These are phyloP conservation scores for Imbricaverruca yamaguchii DNA, from an alignment of 2,888 invertebrate genomes.

Conservation along the genomic window DNA sequence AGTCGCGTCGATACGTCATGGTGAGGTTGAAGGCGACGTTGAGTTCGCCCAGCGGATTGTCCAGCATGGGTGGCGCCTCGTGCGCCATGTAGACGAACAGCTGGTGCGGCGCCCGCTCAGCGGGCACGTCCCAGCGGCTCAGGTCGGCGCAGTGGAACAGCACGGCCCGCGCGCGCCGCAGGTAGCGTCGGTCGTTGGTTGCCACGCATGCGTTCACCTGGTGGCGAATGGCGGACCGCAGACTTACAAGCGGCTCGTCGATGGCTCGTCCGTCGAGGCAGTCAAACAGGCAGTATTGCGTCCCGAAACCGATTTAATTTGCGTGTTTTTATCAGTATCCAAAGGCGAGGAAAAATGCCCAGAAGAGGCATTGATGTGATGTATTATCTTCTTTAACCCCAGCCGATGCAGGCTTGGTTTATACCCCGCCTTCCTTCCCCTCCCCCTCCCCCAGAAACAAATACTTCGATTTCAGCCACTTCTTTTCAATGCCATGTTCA, in stretches of 20 bases:
- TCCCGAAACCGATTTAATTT: not conserved
- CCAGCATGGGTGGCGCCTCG: constrained; percentile 30
- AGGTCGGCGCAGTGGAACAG: constrained; percentile 32
- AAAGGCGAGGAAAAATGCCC: not conserved
- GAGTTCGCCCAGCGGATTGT: constrained; percentile 5
- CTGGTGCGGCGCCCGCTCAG: constrained; percentile 27
- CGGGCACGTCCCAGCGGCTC: constrained; percentile 28
- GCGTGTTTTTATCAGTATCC: not conserved
- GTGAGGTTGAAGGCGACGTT: constrained; percentile 28
- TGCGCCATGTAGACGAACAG: constrained; percentile 33
- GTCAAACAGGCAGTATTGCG: too few relatives aligned
- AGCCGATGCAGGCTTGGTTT: too few relatives aligned
- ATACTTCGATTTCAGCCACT: too few relatives aligned
- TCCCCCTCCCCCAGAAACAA: too few relatives aligned
- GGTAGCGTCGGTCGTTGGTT: constrained; percentile 29
- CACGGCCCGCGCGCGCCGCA: constrained; percentile 32
- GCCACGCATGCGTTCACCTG: not conserved
- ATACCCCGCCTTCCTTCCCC: too few relatives aligned
- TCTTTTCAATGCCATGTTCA: too few relatives aligned
- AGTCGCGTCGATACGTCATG: constrained; percentile 28
- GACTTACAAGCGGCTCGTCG: too few relatives aligned
- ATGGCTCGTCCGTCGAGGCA: too few relatives aligned
- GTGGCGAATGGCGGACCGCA: not conserved
- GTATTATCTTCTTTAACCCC: too few relatives aligned
- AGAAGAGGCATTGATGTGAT: too few relatives aligned